These are phyloP conservation scores for Eulemur macaco DNA, from an alignment of 2,113 vertebrate genomes.

Conservation along the genomic window DNA sequence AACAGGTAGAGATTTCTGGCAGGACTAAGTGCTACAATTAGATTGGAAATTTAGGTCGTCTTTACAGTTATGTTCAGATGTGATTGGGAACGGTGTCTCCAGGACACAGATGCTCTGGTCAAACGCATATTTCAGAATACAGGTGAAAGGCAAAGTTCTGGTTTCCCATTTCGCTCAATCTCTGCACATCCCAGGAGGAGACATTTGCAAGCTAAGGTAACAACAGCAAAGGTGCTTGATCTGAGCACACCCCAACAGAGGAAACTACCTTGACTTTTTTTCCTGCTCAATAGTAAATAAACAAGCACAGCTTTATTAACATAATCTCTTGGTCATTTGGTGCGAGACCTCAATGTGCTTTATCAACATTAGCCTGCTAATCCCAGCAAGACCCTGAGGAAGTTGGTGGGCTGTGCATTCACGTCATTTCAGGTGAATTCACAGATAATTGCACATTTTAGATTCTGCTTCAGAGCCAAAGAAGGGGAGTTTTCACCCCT, in stretches of 20 bases:
- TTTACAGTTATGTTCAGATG: conserved; percentile 10
- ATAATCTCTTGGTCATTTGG: not conserved
- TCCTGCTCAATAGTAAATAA: not conserved
- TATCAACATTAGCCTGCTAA: not conserved
- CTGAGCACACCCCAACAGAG: not conserved
- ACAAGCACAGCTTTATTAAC: not conserved
- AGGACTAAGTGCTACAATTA: not conserved
- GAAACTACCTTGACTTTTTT: not conserved
- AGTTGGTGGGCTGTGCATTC: not conserved
- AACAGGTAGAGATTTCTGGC: not conserved
- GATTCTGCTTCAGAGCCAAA: not conserved
- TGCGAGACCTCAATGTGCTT: not conserved
- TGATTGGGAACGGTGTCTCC: not conserved
- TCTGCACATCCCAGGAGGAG: not conserved
- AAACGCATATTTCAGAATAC: conserved; percentile 19
- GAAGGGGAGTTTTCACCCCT: not conserved
- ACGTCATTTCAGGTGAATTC: not conserved
- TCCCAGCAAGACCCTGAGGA: not conserved
- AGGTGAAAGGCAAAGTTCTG: not conserved
- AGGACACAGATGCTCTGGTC: not conserved
- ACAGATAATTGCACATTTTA: not conserved
- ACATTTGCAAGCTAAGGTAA: not conserved
- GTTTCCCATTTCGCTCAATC: not conserved
- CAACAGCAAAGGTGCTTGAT: not conserved
- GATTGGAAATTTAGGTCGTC: conserved; percentile 20